phyloP scores from a whole-genome alignment of 2,113 vertebrate genomes.

The Rhodinocichla rosea region DNA sequence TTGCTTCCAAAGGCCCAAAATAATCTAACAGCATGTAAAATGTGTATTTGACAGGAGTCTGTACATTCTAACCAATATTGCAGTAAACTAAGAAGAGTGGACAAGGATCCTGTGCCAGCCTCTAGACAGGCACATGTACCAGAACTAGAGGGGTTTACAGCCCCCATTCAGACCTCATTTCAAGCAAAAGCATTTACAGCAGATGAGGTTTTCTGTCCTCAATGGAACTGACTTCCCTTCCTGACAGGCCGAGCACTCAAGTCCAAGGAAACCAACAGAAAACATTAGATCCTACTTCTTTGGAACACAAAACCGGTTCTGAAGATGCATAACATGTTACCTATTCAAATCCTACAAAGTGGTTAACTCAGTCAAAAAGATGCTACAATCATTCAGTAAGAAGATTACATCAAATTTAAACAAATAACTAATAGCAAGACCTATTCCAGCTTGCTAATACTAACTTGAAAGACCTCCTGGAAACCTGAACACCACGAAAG shows the following conservation, averaged over 20 bases:
- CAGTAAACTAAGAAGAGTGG: not conserved
- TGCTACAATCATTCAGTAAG: accelerated
- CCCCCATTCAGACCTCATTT: not conserved
- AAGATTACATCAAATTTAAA: not conserved
- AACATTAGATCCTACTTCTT: not conserved
- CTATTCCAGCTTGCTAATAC: not conserved
- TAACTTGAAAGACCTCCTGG: not conserved
- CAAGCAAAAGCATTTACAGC: not conserved
- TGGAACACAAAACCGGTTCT: not conserved
- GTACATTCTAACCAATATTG: not conserved
- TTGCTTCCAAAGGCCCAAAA: not conserved
- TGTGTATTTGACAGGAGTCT: not conserved
- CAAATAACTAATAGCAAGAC: not conserved
- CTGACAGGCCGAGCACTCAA: not conserved
- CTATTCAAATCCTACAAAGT: not conserved
- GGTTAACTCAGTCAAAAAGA: not conserved
- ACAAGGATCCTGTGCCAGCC: not conserved
- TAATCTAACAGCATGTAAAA: not conserved
- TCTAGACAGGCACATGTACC: not conserved
- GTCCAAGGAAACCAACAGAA: not conserved
- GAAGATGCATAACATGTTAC: not conserved
- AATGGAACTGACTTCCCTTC: not conserved
- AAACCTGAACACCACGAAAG: not conserved
- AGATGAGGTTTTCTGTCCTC: not conserved
- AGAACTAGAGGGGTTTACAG: not conserved